A percentile compares a stretch with the other conserved stretches of the same genome.
Evolutionary conservation across 1,140 invertebrate genomes (phyloP).

Genomic region (Lethrus apterus): DNA sequence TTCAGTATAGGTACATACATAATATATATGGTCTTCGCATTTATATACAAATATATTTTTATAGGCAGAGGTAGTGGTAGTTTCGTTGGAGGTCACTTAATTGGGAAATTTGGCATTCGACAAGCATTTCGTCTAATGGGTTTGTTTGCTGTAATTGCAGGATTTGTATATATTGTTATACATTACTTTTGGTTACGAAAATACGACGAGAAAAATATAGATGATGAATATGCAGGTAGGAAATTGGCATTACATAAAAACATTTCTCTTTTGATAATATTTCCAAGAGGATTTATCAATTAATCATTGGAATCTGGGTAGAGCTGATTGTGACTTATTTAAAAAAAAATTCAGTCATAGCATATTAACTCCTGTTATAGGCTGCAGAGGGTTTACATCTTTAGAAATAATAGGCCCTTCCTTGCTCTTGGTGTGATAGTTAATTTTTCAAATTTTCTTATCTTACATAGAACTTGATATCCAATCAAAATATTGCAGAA

Average conservation of each 20-base stretch:
- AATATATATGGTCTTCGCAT: constrained; percentile 11
- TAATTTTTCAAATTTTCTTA: too few species aligned
- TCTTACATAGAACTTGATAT: too few species aligned
- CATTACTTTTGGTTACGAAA: constrained; percentile 65
- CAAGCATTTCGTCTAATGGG: constrained; percentile 72
- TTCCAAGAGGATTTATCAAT: too few species aligned
- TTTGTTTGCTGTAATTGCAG: constrained; percentile 56
- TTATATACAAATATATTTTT: constrained; percentile 16
- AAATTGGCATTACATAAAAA: background rate
- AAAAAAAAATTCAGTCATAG: too few species aligned
- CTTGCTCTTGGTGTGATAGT: too few species aligned
- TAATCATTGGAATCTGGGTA: too few species aligned
- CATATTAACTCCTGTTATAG: too few species aligned
- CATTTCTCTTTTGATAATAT: too few species aligned
- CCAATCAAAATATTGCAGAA: too few species aligned
- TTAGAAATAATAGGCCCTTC: too few species aligned
- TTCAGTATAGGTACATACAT: constrained; percentile 64
- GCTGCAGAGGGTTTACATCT: too few species aligned
- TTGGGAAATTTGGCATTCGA: constrained; percentile 61
- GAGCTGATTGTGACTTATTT: too few species aligned
- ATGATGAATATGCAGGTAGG: constrained; percentile 39
- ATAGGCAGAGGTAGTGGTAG: constrained; percentile 67
- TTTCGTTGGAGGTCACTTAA: constrained; percentile 70
- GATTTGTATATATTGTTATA: constrained; percentile 60
- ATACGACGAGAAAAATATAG: constrained; percentile 43